Evolutionary conservation across 2,113 vertebrate species (phyloP).

Genomic region (Eulacestoma nigropectus): DNA sequence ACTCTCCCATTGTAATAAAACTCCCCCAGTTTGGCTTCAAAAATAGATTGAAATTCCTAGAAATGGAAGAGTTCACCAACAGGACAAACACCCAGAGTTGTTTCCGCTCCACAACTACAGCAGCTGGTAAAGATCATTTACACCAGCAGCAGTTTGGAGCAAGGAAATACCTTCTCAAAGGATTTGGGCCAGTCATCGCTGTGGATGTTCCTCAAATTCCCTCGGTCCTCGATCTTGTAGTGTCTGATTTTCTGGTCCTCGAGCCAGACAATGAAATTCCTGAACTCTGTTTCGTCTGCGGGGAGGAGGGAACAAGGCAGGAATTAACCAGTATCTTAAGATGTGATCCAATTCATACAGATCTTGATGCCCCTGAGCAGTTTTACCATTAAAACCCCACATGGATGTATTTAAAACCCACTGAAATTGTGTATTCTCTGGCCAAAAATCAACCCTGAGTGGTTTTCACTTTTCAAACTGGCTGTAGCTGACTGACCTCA

Average conservation of each 20-base stretch:
- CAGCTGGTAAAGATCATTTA: background rate
- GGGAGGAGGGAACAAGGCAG: background rate
- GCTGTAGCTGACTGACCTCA: background rate
- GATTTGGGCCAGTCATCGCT: slow-evolving; percentile 89
- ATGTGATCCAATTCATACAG: background rate
- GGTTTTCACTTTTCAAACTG: background rate
- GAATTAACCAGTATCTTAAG: background rate
- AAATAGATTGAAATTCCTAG: background rate
- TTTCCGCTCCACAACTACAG: background rate
- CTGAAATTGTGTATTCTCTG: background rate
- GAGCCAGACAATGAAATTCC: slow-evolving; percentile 97
- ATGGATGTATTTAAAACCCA: accelerated
- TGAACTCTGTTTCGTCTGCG: slow-evolving; percentile 94
- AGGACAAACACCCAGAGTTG: background rate
- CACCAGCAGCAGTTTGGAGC: accelerated
- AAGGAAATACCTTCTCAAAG: slow-evolving; percentile 83
- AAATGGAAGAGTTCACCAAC: background rate
- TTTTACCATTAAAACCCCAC: background rate
- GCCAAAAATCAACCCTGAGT: background rate
- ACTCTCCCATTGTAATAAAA: background rate
- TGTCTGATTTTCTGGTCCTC: slow-evolving; percentile 98
- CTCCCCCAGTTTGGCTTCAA: background rate
- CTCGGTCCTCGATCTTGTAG: slow-evolving; percentile 96
- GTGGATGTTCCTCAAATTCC: slow-evolving; percentile 92
- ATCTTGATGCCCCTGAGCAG: accelerated